A percentile compares a stretch with the other conserved stretches of the same genome.
Conservation (phyloP, 2,888 invertebrate genomes). For the Erebia palarica region DNA sequence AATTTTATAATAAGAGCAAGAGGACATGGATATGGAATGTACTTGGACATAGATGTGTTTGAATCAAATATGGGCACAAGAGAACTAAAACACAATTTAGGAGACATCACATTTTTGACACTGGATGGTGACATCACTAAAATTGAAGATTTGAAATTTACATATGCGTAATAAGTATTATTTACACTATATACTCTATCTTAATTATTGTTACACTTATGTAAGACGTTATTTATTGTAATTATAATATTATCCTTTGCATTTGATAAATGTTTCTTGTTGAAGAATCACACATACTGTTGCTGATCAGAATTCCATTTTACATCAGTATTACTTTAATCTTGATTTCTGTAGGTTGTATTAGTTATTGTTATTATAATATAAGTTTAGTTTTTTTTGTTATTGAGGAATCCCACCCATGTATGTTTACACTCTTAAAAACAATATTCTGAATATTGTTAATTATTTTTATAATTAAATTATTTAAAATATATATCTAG, state of each 20-base stretch:
- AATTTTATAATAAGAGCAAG: slow-evolving; percentile 21
- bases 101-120: slow-evolving; percentile 56
- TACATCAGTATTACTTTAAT: slow-evolving; percentile 30
- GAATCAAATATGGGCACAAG: slow-evolving; percentile 46
- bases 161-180: slow-evolving; percentile 46
- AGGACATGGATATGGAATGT: slow-evolving; percentile 18
- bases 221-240: slow-evolving; percentile 11
- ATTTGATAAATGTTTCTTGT: slow-evolving; percentile 1
- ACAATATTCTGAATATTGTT: slow-evolving; percentile 12
- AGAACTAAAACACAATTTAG: slow-evolving; percentile 51
- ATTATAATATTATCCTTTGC: neutral
- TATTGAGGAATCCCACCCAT: slow-evolving; percentile 26
- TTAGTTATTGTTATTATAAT: slow-evolving; percentile 15
- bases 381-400: slow-evolving; percentile 16
- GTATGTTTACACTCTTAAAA: slow-evolving; percentile 6
- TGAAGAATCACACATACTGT: slow-evolving; percentile 5
- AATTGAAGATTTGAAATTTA: slow-evolving; percentile 52
- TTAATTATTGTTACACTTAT: slow-evolving; percentile 11
- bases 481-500: neutral
- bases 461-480: slow-evolving; percentile 20
- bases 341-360: slow-evolving; percentile 9
- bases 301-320: slow-evolving; percentile 17
- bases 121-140: slow-evolving; percentile 57
- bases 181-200: neutral
- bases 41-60: slow-evolving; percentile 46